Evolutionary conservation across 2,888 invertebrate genomes (phyloP), one percentile per base, ranked within the genome.

Genomic region (Cephus spinipes): DNA sequence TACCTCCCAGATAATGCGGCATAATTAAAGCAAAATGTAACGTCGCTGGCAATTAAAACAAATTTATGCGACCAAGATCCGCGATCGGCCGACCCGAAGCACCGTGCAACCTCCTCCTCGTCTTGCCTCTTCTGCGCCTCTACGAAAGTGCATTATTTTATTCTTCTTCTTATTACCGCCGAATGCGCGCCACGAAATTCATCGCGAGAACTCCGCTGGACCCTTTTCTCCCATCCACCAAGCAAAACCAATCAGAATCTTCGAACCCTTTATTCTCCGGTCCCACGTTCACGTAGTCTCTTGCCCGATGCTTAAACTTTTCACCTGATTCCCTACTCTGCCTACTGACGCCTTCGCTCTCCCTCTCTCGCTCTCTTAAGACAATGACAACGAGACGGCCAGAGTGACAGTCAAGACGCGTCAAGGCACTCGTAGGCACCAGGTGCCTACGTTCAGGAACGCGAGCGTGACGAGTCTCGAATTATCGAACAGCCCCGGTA

Each of bases 1-100:
- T 91, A 91, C 91, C 91, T 90, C 91, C 91, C 91, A 91, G 91
- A 91, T 91, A 91, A 91, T 91, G 91, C 91, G 91, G 91, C 91
- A 91, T 91, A 91, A 91, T 91, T 91, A 91, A 91, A 91, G 91
- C 91, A 91, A 91, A 91, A 91, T 91, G 91, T 91, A 91, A 91
- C 91, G 91, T 91, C 91, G 90, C 90, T 91, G 91, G 91, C 91
- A 91, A 91, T 91, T 91, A 91, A 91, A 91, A 91, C 91, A 91
- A 91, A 91, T 91, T 91, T 91, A 91, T 91, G 91, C 91, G 91
- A 91, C 90, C 91, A 88, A 91, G 91, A 91, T 91, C 90, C 90
- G 90, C 91, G 91, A 91, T 91, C 91, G 90, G 89, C 84, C 85
- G 87, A 83, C 84, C 85, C 87, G 85, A 86, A 84, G 85, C 82